Evolutionary conservation across 2,113 vertebrate species (phyloP).

Genomic region (Spilogale gracilis): DNA sequence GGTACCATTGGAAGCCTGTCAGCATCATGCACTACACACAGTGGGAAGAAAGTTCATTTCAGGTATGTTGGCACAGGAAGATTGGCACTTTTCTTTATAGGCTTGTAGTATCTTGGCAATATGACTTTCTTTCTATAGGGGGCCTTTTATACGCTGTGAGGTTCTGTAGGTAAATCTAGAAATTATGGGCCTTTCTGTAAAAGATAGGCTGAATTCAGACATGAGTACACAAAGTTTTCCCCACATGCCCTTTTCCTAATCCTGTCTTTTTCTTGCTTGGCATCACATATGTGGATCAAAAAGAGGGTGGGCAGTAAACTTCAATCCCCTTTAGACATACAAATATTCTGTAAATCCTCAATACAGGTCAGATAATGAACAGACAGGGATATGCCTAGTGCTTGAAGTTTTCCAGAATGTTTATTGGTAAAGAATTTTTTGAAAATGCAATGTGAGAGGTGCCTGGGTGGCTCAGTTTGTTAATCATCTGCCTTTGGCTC

Average conservation of each 20-base stretch:
- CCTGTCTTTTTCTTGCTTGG: background rate
- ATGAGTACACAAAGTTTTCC: background rate
- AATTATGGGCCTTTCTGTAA: conserved; percentile 39
- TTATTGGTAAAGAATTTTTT: background rate
- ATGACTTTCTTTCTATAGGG: conserved; percentile 45
- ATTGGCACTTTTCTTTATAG: conserved; percentile 49
- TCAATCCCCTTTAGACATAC: background rate
- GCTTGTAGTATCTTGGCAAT: conserved; percentile 54
- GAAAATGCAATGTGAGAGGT: too few species aligned
- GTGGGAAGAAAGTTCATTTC: background rate
- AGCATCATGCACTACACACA: background rate
- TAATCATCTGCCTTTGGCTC: too few species aligned
- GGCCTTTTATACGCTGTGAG: conserved; percentile 13
- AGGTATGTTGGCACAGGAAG: conserved; percentile 57
- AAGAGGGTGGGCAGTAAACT: conserved; percentile 29
- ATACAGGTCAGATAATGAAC: background rate
- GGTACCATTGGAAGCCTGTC: background rate
- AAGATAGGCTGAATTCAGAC: background rate
- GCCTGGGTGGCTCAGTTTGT: too few species aligned
- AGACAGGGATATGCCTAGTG: background rate
- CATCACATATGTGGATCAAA: background rate
- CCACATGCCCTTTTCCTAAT: background rate
- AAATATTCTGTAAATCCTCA: conserved; percentile 44
- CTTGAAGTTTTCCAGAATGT: background rate
- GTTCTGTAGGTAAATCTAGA: conserved; percentile 41